Conservation (phyloP, 2,797 vertebrate genomes). For the Sparidentex hasta region DNA sequence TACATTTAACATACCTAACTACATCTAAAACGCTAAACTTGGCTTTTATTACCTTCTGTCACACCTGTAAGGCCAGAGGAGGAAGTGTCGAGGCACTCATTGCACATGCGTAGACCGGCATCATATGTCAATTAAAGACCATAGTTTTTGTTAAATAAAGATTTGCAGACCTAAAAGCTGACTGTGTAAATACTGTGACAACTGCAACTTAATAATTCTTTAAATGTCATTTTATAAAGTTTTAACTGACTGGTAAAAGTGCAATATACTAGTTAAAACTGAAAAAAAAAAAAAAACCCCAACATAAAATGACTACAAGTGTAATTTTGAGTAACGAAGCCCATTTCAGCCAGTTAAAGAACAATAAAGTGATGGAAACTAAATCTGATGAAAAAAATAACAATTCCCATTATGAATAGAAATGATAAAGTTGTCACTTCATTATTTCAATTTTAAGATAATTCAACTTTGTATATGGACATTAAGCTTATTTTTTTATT, state of each 20-base stretch:
- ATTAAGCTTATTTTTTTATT: too few species aligned
- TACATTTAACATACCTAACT: background rate
- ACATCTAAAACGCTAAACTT: background rate
- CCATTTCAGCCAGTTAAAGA: too few species aligned
- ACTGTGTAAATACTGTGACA: accelerated
- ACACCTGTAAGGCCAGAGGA: background rate
- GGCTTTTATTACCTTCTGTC: background rate
- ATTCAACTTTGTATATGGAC: too few species aligned
- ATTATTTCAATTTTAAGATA: too few species aligned
- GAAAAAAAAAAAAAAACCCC: too few species aligned
- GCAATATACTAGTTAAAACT: background rate
- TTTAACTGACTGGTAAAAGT: too few species aligned
- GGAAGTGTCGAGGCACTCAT: background rate
- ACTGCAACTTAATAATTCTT: background rate
- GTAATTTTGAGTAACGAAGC: too few species aligned
- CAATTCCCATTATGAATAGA: too few species aligned
- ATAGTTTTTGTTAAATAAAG: background rate
- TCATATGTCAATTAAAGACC: background rate
- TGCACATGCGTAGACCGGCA: background rate
- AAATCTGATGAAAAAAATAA: too few species aligned
- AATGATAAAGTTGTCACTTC: too few species aligned
- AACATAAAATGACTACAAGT: too few species aligned
- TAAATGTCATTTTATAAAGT: background rate
- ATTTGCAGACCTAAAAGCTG: background rate
- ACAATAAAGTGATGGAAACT: too few species aligned